Evolutionary conservation across 1,140 invertebrate species (phyloP).

Genomic region (Aethina tumida): DNA sequence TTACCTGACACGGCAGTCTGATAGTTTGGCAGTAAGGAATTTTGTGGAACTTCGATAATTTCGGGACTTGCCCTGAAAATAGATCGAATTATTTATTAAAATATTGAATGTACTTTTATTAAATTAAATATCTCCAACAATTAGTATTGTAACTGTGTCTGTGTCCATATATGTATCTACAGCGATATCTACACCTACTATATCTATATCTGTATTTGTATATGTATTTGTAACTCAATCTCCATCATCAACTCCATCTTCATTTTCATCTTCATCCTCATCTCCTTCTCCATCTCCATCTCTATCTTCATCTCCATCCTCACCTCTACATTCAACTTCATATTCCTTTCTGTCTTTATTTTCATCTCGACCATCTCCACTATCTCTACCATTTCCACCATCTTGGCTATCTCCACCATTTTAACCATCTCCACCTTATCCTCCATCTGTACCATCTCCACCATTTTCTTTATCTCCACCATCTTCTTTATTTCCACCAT

Average conservation of each 20-base stretch:
- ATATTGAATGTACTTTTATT: too few relatives aligned
- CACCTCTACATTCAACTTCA: neutral
- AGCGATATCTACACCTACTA: too few relatives aligned
- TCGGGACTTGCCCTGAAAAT: too few relatives aligned
- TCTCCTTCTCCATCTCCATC: constrained; percentile 2
- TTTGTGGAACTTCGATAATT: too few relatives aligned
- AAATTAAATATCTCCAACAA: too few relatives aligned
- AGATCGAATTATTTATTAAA: too few relatives aligned
- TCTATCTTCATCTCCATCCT: constrained; percentile 1
- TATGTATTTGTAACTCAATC: neutral
- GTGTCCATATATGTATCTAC: too few relatives aligned
- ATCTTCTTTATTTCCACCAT: constrained; percentile 1
- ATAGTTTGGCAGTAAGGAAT: too few relatives aligned
- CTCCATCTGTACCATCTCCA: neutral
- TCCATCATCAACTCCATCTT: constrained; percentile 1
- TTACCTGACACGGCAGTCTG: too few relatives aligned
- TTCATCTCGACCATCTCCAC: neutral
- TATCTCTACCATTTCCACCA: neutral
- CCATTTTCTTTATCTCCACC: constrained; percentile 1
- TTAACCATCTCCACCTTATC: neutral
- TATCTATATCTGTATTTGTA: neutral
- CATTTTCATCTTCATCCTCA: constrained; percentile 2
- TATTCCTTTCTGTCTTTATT: constrained; percentile 2
- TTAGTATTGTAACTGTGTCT: too few relatives aligned
- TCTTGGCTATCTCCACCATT: neutral